A percentile compares a stretch with the other conserved stretches of the same genome.
Evolutionary conservation across 1,140 invertebrate species (phyloP).

Genomic region (Pseudomyrmex cubaensis): DNA sequence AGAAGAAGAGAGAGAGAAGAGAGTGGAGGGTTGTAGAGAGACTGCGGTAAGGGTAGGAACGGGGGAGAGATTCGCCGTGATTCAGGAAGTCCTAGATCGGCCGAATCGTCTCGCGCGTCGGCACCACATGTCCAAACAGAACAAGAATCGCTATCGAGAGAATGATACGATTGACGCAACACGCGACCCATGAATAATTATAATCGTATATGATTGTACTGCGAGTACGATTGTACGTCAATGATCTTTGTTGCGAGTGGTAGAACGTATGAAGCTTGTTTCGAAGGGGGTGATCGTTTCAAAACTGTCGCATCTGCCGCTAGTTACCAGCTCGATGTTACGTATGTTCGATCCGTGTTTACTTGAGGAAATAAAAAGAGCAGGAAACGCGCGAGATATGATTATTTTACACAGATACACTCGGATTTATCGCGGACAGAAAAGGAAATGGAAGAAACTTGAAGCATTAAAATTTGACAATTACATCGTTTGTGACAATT

Average conservation of each 20-base stretch:
- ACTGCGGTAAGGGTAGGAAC: slow-evolving; percentile 35
- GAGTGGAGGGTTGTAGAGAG: slow-evolving; percentile 44
- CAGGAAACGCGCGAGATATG: background rate
- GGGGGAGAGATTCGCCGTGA: slow-evolving; percentile 41
- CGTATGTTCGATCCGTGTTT: background rate
- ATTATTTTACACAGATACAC: background rate
- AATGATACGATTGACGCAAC: slow-evolving; percentile 69
- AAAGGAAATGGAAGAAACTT: background rate
- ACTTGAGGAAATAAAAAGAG: background rate
- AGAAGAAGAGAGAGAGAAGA: slow-evolving; percentile 54
- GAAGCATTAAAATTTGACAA: slow-evolving; percentile 22
- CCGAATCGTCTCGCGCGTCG: slow-evolving; percentile 68
- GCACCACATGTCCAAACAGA: slow-evolving; percentile 83
- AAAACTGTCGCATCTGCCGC: slow-evolving; percentile 74
- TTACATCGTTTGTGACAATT: slow-evolving; percentile 32
- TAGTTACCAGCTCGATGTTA: background rate
- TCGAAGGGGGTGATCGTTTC: slow-evolving; percentile 70
- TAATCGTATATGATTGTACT: slow-evolving; percentile 70
- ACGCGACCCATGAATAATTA: slow-evolving; percentile 71
- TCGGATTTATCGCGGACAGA: too few relatives aligned
- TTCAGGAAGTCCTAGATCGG: slow-evolving; percentile 70
- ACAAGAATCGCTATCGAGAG: slow-evolving; percentile 60
- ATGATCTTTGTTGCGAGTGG: slow-evolving; percentile 72
- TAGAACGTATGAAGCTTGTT: slow-evolving; percentile 72
- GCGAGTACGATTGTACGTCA: slow-evolving; percentile 60